A percentile compares a stretch with the other conserved stretches of the same genome.
phyloP scores from a whole-genome alignment of 2,113 vertebrate species.

The Megaleporinus macrocephalus region DNA sequence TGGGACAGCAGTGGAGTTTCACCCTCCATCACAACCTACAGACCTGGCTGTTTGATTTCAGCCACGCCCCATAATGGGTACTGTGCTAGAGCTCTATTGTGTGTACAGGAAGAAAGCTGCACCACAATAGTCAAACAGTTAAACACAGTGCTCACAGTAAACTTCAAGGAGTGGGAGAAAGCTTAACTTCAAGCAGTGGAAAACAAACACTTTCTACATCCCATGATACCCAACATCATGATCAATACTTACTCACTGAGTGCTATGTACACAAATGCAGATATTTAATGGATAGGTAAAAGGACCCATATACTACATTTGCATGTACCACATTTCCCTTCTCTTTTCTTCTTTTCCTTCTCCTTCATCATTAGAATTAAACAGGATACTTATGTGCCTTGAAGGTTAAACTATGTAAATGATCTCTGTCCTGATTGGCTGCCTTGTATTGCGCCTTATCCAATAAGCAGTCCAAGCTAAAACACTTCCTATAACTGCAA shows the following conservation, averaged over 20 bases:
- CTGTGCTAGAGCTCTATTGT: neutral
- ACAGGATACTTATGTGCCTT: too few relatives aligned
- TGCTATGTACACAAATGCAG: neutral
- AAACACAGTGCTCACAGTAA: neutral
- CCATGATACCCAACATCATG: conserved; percentile 21
- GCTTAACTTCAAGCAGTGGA: neutral
- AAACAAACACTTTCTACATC: neutral
- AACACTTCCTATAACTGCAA: too few relatives aligned
- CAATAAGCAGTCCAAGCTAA: too few relatives aligned
- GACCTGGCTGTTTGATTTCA: neutral
- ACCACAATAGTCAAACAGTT: neutral
- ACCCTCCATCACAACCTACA: conserved; percentile 12
- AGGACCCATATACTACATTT: neutral
- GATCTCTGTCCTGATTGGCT: too few relatives aligned
- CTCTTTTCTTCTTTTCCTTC: too few relatives aligned
- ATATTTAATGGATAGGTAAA: conserved; percentile 1
- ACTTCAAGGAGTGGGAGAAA: neutral
- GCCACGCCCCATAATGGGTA: neutral
- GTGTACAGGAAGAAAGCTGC: neutral
- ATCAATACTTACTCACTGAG: conserved; percentile 22
- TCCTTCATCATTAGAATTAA: too few relatives aligned
- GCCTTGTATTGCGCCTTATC: too few relatives aligned
- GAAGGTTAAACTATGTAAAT: too few relatives aligned
- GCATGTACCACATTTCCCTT: too few relatives aligned
- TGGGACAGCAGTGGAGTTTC: neutral